A percentile compares a stretch with the other conserved stretches of the same genome.
Evolutionary conservation across 1,140 invertebrate species (phyloP).

Genomic region (Caerostris extrusa): DNA sequence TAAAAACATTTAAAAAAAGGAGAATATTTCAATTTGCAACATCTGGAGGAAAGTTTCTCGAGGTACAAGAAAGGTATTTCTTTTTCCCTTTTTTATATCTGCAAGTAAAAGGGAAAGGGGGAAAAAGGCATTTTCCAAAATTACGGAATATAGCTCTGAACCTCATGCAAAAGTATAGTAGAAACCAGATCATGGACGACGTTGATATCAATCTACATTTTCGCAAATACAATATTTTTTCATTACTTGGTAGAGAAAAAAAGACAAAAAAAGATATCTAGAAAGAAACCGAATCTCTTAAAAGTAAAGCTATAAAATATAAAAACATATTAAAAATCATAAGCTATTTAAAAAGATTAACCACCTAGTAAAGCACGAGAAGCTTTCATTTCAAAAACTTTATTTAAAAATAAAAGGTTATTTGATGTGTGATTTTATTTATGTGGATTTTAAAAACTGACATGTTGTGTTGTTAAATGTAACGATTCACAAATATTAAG

Average conservation of each 20-base stretch:
- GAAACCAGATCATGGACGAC: not conserved
- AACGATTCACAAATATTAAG: too few relatives aligned
- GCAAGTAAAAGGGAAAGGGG: not conserved
- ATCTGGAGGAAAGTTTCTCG: not conserved
- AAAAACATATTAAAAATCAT: too few relatives aligned
- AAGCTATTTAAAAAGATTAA: too few relatives aligned
- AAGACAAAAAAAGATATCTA: not conserved
- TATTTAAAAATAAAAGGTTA: too few relatives aligned
- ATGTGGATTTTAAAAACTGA: too few relatives aligned
- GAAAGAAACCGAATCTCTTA: too few relatives aligned
- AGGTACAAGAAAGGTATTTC: not conserved
- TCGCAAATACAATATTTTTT: conserved; percentile 73
- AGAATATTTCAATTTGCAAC: conserved; percentile 14
- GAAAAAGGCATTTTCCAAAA: not conserved
- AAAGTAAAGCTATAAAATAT: too few relatives aligned
- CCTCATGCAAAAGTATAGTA: not conserved
- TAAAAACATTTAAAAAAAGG: not conserved
- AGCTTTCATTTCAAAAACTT: too few relatives aligned
- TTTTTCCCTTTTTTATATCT: not conserved
- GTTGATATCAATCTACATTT: conserved; percentile 51
- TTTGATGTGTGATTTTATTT: too few relatives aligned
- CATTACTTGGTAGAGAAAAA: conserved; percentile 48
- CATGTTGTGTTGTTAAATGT: too few relatives aligned
- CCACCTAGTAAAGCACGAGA: too few relatives aligned
- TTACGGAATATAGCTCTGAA: not conserved